Evolutionary conservation across 2,888 invertebrate species (phyloP), one percentile per base, ranked within the genome.

Genomic region (Agrochola lota): DNA sequence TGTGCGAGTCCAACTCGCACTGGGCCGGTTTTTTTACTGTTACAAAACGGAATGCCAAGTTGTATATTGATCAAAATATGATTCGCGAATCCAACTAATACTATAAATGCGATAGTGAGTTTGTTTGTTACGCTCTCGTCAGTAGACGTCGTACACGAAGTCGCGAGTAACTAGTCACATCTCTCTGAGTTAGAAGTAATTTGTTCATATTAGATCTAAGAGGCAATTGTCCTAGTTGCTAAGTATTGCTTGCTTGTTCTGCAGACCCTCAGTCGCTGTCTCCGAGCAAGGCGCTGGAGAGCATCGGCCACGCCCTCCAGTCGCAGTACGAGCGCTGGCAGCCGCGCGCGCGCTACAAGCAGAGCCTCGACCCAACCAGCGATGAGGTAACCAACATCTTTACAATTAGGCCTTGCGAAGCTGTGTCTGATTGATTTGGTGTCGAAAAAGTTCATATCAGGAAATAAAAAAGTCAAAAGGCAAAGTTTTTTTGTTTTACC

Each of bases 301-400:
- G 98, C 72, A 99, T 99, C 81, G 99, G 99, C 0, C 97, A 97
- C 66, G 98, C 98, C 92, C 97, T 99, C 77, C 99, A 99, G 95
- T 98, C 98, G 90, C 99, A 99, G 93, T 99, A 99, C 93, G 99
- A 99, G 96, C 97, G 99, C 80, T 99, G 99, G 99, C 99, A 99
- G 94, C 99, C 99, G 12, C 97, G 99, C 69, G 99, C 99, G 0
- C 97, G 99, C 11, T 99, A 99, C 95, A 99, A 99, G 97, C 99
- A 99, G 94, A 98, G 99, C 66, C 97, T 99, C 74, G 99, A 99
- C 96, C 99, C 99, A 12, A 99, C 99, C 5, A 98, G 99, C 5
- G 99, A 99, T 60, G 99, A 99, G 96, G 97, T 96, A 88, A 63
- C 52, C 49, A n/a, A 15, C 15, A 46, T 30, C 23, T 30, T 23